Evolutionary conservation across 1,140 invertebrate species (phyloP), one percentile per base, ranked within the genome.

Genomic region (Pogonus chalceus): DNA sequence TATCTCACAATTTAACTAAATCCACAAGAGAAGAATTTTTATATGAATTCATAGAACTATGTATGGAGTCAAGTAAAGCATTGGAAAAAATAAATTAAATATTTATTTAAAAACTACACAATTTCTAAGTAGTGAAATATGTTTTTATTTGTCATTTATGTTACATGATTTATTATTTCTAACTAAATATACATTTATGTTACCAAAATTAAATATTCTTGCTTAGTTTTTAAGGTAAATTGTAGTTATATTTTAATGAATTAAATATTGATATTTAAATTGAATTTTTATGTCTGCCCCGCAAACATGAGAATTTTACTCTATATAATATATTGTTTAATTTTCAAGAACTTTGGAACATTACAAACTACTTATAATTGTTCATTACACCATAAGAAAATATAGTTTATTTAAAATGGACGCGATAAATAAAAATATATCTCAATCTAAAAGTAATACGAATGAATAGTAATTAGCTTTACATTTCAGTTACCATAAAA

Each of bases 341-440:
- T 9, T 12, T 43, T 43, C 9, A 9, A 43, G 37, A 43, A 43
- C 37, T 12, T 18, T 43, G 18, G 18, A 43, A 31, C 26, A 31
- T 31, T 31, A 31, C 26, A 43, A n/a, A 43, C 37, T 43, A 43
- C 37, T n/a, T n/a, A n/a, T n/a, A 43, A 43, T 10, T 43, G 18
- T 43, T 10, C 37, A 43, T 10, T 43, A 12, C 37, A 43, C 37
- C 37, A 43, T 43, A 43, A 43, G 37, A 43, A 43, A 43, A 43
- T 43, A 43, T 43, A 43, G 37, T 43, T 43, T 18, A 43, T 43
- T 43, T 43, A 10, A 43, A 43, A 43, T 43, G 37, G 37, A 43
- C 37, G 37, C 18, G 37, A 43, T 43, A 43, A 43, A 43, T 43
- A 43, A 43, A 43, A 43, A 43, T 43, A 43, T 43, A 43, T 43